These are phyloP conservation scores for Aphrophora alni DNA, from an alignment of 2,888 invertebrate species.

Conservation along the genomic window DNA sequence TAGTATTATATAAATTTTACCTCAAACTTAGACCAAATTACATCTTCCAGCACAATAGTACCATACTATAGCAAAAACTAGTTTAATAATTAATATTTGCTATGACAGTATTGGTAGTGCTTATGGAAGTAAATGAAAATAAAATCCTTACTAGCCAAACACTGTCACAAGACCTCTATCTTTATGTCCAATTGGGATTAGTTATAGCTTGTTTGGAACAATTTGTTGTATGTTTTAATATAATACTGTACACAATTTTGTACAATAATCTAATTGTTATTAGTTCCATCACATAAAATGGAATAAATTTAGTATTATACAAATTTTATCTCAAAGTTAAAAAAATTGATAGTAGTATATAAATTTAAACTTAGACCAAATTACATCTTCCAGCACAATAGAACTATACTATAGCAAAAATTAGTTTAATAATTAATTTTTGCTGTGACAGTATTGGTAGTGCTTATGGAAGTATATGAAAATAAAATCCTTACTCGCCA, in stretches of 20 bases:
- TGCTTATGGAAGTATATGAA: slow-evolving; percentile 33
- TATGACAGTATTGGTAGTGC: slow-evolving; percentile 23
- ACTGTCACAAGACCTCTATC: slow-evolving; percentile 37
- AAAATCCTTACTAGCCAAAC: slow-evolving; percentile 19
- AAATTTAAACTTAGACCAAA: too few relatives aligned
- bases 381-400: not conserved
- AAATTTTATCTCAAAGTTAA: too few relatives aligned
- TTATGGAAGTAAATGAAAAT: slow-evolving; percentile 30
- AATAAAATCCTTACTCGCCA: not conserved
- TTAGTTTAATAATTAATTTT: not conserved
- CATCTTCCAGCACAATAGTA: not conserved
- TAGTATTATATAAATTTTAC: too few relatives aligned
- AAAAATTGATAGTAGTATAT: too few relatives aligned
- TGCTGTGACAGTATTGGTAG: slow-evolving; percentile 12
- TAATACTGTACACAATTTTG: too few relatives aligned
- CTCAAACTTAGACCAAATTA: too few relatives aligned
- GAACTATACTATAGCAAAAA: not conserved
- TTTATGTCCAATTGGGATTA: slow-evolving; percentile 31
- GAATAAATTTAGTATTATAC: too few relatives aligned
- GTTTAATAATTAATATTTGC: not conserved
- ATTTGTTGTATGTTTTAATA: too few relatives aligned
- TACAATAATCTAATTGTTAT: too few relatives aligned
- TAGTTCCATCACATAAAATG: too few relatives aligned
- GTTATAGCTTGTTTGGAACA: slow-evolving; percentile 9
- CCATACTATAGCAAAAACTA: not conserved